Evolutionary conservation across 2,113 vertebrate genomes (phyloP), one percentile per base, ranked within the genome.

Genomic region (Piaya cayana): DNA sequence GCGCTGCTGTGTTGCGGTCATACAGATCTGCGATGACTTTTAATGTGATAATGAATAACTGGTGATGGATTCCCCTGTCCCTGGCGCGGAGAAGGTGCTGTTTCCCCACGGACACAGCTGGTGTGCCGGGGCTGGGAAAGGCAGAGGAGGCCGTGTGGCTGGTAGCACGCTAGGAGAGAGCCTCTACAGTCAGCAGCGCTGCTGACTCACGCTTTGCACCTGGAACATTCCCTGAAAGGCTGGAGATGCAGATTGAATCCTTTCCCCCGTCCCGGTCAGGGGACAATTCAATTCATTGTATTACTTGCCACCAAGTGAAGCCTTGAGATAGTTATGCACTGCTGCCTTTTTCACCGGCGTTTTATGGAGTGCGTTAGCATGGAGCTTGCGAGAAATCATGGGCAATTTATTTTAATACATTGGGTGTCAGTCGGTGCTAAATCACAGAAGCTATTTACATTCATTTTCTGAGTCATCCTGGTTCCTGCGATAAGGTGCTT

Each of bases 191-290:
- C 71, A 87, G 82, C 70, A 77, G 0, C 67, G 85, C 87, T 92
- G 78, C 93, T 96, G 95, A 91, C 45, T 96, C 93, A 93, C 32
- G n/a, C 67, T 82, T 89, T 89, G 60, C 74, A 87, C 62, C 93
- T 93, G 94, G 77, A 89, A 96, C 50, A 17, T 80, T 93, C 89
- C 68, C 90, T 0, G 5, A 39, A 58, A 91, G 65, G 70, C 67
- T 56, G 59, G 81, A 72, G 45, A 15, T 70, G 56, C 92, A 67
- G 65, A 69, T 86, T 76, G 59, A 58, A 63, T 88, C 79, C 18
- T 42, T 69, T 60, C 89, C 34, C n/a, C 78, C 52, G 36, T 34
- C 34, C 49, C 65, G 55, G 6, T 76, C 70, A 62, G 36, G 25
- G 63, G 32, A 77, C 68, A 59, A 11, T 59, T 83, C 68, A 63